Evolutionary conservation across 2,888 invertebrate genomes (phyloP), one percentile per base, ranked within the genome.

Genomic region (Pomacea canaliculata): DNA sequence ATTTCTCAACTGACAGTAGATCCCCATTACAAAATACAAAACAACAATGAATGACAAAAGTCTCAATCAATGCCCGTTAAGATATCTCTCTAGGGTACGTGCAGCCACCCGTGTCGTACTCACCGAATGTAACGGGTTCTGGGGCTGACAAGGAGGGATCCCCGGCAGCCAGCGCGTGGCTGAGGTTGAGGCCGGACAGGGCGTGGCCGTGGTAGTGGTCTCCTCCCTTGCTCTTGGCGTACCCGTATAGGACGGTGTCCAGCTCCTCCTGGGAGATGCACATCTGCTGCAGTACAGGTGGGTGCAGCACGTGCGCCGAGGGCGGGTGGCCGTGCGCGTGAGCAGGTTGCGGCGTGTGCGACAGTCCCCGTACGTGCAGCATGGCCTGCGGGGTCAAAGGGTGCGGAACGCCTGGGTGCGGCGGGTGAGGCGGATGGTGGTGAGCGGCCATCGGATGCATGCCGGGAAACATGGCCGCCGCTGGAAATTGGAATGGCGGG

Each of bases 211-310:
- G 86, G 63, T 80, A 81, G 73, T 82, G 83, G 46, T 82, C 83
- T 19, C 78, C 72, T 9, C 74, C 72, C 67, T 83, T 83, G 51
- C 80, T 83, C 73, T 85, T 85, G 37, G 88, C 87, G 78, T 89
- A 89, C 1, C 89, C 90, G 77, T 89, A 90, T 37, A 90, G 82
- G 4, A 87, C 87, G 85, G 87, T 86, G 80, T 90, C 90, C 27
- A 90, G 79, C 70, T 90, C 89, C 66, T 86, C 87, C 79, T 87
- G 86, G 19, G 81, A 82, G 80, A 88, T 86, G 46, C 71, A 66
- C 60, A 76, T 70, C 23, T 68, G 68, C 59, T 62, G 71, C 65
- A 74, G 77, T n/a, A 77, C 56, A 1, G 71, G 70, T 13, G 70
- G n/a, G 60, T 72, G 76, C 10, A 72, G 71, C 59, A 69, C 2